Conservation (phyloP, 2,113 vertebrate species). For the Cardinalis cardinalis region DNA sequence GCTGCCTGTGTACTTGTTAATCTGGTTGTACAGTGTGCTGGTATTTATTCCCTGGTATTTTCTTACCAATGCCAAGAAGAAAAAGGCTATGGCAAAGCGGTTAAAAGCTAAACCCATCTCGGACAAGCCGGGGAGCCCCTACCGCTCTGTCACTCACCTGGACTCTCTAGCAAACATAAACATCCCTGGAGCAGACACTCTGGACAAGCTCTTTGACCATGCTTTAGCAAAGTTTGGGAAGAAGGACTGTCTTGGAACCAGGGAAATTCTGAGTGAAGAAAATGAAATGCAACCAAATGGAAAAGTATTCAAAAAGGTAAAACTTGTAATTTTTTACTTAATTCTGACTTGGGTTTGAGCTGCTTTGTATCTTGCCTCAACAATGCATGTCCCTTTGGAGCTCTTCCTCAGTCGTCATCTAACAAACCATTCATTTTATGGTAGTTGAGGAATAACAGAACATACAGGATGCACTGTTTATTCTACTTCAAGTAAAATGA, state of each 20-base stretch:
- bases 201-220: slow-evolving; percentile 91
- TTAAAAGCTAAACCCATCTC: slow-evolving; percentile 86
- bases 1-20: slow-evolving; percentile 87
- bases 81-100: slow-evolving; percentile 82
- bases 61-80: slow-evolving; percentile 86
- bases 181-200: slow-evolving; percentile 87
- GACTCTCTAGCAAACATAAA: slow-evolving; percentile 84
- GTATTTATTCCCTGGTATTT: slow-evolving; percentile 98
- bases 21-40: slow-evolving; percentile 90
- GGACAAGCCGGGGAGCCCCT: slow-evolving; percentile 85
- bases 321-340: not conserved
- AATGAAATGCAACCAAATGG: slow-evolving; percentile 92
- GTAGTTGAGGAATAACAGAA: not conserved
- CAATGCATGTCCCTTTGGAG: not conserved
- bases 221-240: slow-evolving; percentile 82
- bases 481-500: not conserved
- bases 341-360: not conserved
- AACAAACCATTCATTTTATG: not conserved
- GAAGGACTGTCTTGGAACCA: slow-evolving; percentile 85
- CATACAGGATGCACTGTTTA: not conserved
- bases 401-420: not conserved
- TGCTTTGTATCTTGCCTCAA: not conserved
- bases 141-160: slow-evolving; percentile 86
- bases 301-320: slow-evolving; percentile 98
- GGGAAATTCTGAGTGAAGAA: slow-evolving; percentile 89